phyloP scores from a whole-genome alignment of 2,113 vertebrate genomes.

The Centrocercus urophasianus region DNA sequence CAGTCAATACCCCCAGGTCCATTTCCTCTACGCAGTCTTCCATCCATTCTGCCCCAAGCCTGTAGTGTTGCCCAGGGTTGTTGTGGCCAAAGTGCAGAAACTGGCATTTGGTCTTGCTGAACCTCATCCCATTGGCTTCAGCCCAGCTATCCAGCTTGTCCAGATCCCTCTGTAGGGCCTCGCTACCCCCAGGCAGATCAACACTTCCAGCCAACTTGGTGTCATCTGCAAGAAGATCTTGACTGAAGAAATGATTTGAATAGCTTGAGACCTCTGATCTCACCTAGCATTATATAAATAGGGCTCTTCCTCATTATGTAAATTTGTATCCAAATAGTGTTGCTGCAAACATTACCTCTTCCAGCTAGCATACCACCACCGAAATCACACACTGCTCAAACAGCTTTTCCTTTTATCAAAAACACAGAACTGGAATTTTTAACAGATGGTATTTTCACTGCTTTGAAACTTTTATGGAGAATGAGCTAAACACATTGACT shows the following conservation, averaged over 20 bases:
- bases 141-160: too few species aligned
- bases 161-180: too few species aligned
- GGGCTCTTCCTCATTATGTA: neutral
- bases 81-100: too few species aligned
- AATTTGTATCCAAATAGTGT: neutral
- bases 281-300: neutral
- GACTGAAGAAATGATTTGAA: neutral
- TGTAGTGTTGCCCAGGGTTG: too few species aligned
- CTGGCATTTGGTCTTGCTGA: too few species aligned
- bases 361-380: neutral
- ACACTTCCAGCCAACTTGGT: too few species aligned
- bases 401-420: neutral
- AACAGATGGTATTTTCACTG: slow-evolving; percentile 6
- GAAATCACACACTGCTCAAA: neutral
- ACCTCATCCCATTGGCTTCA: too few species aligned
- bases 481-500: neutral
- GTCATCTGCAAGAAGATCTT: neutral
- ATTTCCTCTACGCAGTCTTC: too few species aligned
- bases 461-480: slow-evolving; percentile 28
- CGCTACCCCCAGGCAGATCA: too few species aligned
- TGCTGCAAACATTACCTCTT: neutral
- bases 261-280: neutral
- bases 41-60: too few species aligned
- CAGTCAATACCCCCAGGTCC: too few species aligned
- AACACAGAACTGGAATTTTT: neutral